Evolutionary conservation across 2,797 vertebrate genomes (phyloP), one percentile per base, ranked within the genome.

Genomic region (Spinus olivaceus): DNA sequence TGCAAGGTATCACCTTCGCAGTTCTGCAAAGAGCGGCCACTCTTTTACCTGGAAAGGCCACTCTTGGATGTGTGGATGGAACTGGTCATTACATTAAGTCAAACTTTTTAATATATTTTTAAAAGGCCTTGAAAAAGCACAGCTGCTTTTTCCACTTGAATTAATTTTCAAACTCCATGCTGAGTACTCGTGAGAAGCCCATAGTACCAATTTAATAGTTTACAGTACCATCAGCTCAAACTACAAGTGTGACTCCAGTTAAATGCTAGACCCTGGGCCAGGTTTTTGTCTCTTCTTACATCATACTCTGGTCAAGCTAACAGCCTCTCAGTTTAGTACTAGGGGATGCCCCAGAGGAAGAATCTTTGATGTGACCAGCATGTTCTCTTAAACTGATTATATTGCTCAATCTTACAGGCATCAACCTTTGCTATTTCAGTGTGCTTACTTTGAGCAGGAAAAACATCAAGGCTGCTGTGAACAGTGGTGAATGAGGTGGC

Each of bases 21-120:
- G 30, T 21, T 82, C 57, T 91, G 33, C 24, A 66, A 79, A 80
- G 47, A 77, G 4, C 32, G 9, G 13, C 13, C 42, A 66, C 56
- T 33, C 57, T 63, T 78, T 47, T 25, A 54, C 37, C 28, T 5
- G 2, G 8, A 64, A 6, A 49, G 18, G 14, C 28, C 24, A 60
- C 19, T 49, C 3, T 3, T 3, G 10, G 6, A 21, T 59, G 4
- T 30, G 11, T 32, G 9, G 1, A 12, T 0, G 7, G 8, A 61
- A 54, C 15, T 30, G n/a, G 16, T 61, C 46, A n/a, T 64, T 78
- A 46, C 12, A 72, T 4, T 37, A 79, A 76, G 0, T n/a, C 20
- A 33, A 63, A 41, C 3, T 22, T 61, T 30, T 81, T 35, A 32
- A 53, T 46, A 14, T 7, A 46, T 37, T 33, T 22, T 4, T 6